Base-by-base conservation (phyloP, 2,888 invertebrate genomes). In the Zhengitettix transpicula region DNA sequence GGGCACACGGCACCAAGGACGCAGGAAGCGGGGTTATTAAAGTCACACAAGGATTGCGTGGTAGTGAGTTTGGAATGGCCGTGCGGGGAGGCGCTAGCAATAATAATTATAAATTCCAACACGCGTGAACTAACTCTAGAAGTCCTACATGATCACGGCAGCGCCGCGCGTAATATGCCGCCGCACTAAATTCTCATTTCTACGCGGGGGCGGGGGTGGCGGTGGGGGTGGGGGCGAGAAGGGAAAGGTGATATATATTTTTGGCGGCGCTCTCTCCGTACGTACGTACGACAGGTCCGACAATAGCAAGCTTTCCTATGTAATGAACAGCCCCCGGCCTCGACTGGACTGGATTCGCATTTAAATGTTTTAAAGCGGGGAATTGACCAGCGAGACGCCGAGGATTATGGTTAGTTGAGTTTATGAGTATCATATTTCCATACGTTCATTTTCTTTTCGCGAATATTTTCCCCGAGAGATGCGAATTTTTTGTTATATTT, bases 61-160 rank as follows among this genome's bases (percentile, higher is more conserved):
- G 28, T 28, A 28, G 28, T 28, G 28, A 28, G 28, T 28, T 28
- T 28, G 28, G 28, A 28, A 28, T 28, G 28, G 47, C 47, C 12
- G 47, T n/a, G n/a, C 47, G 12, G 28, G 28, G 28, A 28, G 47
- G n/a, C 47, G n/a, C 47, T n/a, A 42, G 55, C 56, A 57, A 57
- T 57, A 60, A 60, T 60, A 60, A 60, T 60, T 57, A 60, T 60
- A 60, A 56, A 57, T 60, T 60, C 60, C 57, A 53, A 53, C 57
- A 57, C 47, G 57, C 57, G 42, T 57, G 51, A 52, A 57, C 51
- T 52, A 57, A 17, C 51, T 51, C 55, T n/a, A 28, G 28, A 28
- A 28, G 28, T 28, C 28, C 28, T 28, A 28, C 28, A 28, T 28
- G 28, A 28, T 28, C 28, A 28, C 28, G 28, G 28, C 28, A 5